phyloP scores from a whole-genome alignment of 2,113 vertebrate genomes.

The Callipepla squamata region DNA sequence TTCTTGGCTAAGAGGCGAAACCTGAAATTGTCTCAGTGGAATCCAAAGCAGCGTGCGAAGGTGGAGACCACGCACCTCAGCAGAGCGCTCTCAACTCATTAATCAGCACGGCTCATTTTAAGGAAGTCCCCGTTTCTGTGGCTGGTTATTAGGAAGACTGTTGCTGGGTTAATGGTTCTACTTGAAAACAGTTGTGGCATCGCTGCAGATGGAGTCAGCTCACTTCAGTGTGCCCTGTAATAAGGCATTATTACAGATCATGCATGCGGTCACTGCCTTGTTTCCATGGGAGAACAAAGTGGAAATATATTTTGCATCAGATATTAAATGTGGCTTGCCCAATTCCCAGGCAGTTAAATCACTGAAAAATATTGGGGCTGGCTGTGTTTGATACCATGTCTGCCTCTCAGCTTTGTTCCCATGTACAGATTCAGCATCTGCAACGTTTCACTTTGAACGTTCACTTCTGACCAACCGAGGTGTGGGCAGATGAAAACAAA shows the following conservation, averaged over 20 bases:
- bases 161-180: not conserved
- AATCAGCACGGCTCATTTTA: not conserved
- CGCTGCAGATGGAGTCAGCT: not conserved
- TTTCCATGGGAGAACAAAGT: not conserved
- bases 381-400: not conserved
- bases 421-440: not conserved
- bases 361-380: not conserved
- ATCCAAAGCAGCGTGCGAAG: rapidly evolving
- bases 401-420: not conserved
- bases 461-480: not conserved
- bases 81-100: not conserved
- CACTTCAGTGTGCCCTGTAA: not conserved
- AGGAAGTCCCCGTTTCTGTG: not conserved
- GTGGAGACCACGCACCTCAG: not conserved
- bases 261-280: not conserved
- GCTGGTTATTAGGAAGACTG: slow-evolving; percentile 4
- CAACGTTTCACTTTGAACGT: not conserved
- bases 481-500: not conserved
- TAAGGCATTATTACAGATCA: not conserved
- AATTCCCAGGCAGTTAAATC: not conserved
- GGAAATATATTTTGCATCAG: not conserved
- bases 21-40: not conserved
- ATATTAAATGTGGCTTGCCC: not conserved
- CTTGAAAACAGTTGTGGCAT: not conserved
- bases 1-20: not conserved